Percentiles rank a stretch among this genome's conserved stretches.
Evolutionary conservation across 2,113 vertebrate genomes (phyloP).

Genomic region (Stegostoma tigrinum): DNA sequence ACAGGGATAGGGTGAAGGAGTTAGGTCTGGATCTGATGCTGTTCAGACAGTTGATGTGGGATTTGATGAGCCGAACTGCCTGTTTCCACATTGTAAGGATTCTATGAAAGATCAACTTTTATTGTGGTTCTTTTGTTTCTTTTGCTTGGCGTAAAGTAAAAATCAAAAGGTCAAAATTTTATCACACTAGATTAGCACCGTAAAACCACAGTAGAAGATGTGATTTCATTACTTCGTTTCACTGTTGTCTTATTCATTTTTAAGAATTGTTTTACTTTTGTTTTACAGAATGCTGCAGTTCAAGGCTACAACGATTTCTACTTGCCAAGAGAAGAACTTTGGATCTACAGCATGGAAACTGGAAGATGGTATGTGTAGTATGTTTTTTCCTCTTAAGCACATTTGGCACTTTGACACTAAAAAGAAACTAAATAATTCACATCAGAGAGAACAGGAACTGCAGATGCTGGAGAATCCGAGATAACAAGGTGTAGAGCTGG

Average conservation of each 20-base stretch:
- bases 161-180: neutral
- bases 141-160: neutral
- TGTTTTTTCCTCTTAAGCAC: neutral
- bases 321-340: conserved; percentile 83
- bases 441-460: too few relatives aligned
- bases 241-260: neutral
- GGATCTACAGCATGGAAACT: conserved; percentile 91
- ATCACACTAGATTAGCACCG: neutral
- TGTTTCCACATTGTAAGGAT: too few relatives aligned
- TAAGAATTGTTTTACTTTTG: conserved; percentile 35
- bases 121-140: neutral
- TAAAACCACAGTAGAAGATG: neutral
- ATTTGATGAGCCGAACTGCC: too few relatives aligned
- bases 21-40: too few relatives aligned
- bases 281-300: conserved; percentile 72
- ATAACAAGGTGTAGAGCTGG: too few relatives aligned
- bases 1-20: too few relatives aligned
- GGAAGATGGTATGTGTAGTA: conserved; percentile 68
- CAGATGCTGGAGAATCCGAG: too few relatives aligned
- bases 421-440: neutral
- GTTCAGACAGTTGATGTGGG: too few relatives aligned
- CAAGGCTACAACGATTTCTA: conserved; percentile 81
- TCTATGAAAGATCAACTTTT: too few relatives aligned
- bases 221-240: neutral
- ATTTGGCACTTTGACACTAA: neutral